phyloP scores from a whole-genome alignment of 2,113 vertebrate genomes.

The Condylura cristata region DNA sequence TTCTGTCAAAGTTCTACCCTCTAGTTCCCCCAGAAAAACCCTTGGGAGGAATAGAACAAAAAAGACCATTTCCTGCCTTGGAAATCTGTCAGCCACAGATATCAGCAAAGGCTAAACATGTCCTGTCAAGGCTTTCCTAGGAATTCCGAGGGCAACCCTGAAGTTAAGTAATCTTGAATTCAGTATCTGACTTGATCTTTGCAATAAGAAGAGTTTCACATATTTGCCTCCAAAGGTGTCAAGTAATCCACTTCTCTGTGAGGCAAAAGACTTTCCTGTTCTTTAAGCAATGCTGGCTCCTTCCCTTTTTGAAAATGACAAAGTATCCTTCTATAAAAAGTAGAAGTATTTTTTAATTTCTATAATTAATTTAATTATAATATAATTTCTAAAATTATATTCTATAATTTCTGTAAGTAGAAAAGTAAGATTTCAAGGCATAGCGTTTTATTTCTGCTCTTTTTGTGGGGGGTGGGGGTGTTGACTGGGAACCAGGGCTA shows the following conservation, averaged over 20 bases:
- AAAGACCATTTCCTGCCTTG: background rate
- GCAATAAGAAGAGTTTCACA: background rate
- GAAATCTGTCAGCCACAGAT: background rate
- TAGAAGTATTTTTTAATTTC: too few species aligned
- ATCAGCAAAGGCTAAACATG: background rate
- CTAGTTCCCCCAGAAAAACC: constrained; percentile 61
- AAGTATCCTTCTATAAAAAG: background rate
- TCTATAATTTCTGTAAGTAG: too few species aligned
- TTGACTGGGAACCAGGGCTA: too few species aligned
- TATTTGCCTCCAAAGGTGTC: background rate
- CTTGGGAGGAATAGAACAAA: background rate
- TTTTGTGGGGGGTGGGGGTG: too few species aligned
- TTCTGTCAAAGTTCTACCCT: constrained; percentile 43
- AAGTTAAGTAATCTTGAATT: background rate
- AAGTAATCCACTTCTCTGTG: background rate
- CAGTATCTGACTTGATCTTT: background rate
- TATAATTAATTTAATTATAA: too few species aligned
- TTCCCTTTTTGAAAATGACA: background rate
- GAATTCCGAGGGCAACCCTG: background rate
- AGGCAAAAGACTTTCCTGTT: background rate
- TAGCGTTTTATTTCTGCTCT: background rate
- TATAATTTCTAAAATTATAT: too few species aligned
- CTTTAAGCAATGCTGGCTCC: background rate
- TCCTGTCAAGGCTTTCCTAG: background rate
- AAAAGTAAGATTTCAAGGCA: background rate